Evolutionary conservation across 2,113 vertebrate species (phyloP), one percentile per base, ranked within the genome.

Genomic region (Mirza zaza): DNA sequence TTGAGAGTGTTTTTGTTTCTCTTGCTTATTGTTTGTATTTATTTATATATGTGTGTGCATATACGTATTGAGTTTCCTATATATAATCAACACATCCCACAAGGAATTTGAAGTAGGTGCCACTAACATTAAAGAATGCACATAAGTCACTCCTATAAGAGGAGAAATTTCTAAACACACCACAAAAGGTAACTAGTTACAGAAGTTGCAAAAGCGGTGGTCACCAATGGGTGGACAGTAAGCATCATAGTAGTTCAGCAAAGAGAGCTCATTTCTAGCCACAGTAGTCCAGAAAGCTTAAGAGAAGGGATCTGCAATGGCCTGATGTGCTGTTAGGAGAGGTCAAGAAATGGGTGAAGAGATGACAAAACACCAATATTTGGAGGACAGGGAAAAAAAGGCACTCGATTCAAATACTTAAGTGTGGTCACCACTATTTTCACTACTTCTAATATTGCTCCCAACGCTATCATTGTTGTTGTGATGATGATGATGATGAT

Each of bases 101-200:
- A 45, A 48, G 81, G 55, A 3, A 27, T 50, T 36, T 42, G 32
- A 73, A 73, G 48, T 2, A 29, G 20, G 13, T 36, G 4, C 5
- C 15, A 18, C 36, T 82, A 17, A 48, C 34, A 25, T 17, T 39
- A 50, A 71, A 82, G 6, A 79, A 71, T 14, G 7, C 0, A 11
- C 4, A 18, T 25, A 59, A 75, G 27, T 39, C 34, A 65, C 36
- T 75, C 50, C 25, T n/a, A 59, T 4, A 52, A 68, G 63, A 10
- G n/a, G 13, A 76, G 20, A 83, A 59, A 34, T 34, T 89, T 42
- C 48, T 18, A 17, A 59, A 68, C 14, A 55, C 61, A 73, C 14
- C 27, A 1, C 27, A 5, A 21, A 18, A 3, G 25, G n/a, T 0
- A 75, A 29, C 36, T 6, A 14, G 34, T 5, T 4, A 0, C 48